These are phyloP conservation scores for Agriotes lineatus DNA, from an alignment of 2,888 invertebrate genomes.

Conservation along the genomic window DNA sequence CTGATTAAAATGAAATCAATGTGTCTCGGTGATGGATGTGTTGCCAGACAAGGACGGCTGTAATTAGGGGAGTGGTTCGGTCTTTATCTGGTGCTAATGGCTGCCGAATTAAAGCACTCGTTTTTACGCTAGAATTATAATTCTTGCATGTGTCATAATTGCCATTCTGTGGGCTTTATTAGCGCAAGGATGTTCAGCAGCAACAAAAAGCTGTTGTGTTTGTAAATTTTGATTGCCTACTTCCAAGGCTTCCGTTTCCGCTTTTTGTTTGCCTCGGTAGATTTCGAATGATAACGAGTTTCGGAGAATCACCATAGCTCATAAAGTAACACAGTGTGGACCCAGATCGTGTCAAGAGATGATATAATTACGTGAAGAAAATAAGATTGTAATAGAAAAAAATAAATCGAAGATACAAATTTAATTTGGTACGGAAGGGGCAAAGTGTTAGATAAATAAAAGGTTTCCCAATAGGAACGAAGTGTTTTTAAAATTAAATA, in stretches of 20 bases:
- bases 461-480: too few species aligned
- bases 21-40: conserved; percentile 56
- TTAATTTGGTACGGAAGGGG: too few species aligned
- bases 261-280: conserved; percentile 20
- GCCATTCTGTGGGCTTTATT: conserved; percentile 21
- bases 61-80: conserved; percentile 25
- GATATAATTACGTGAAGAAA: too few species aligned
- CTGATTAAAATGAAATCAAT: conserved; percentile 59
- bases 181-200: conserved; percentile 2
- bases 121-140: conserved; percentile 41
- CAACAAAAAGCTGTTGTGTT: background rate
- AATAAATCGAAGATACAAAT: too few species aligned
- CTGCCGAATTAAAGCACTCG: conserved; percentile 49
- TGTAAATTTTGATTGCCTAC: conserved; percentile 12
- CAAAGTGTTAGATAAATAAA: too few species aligned
- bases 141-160: conserved; percentile 30
- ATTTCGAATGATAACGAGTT: too few species aligned
- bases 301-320: too few species aligned
- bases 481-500: too few species aligned
- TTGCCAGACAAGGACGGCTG: conserved; percentile 30
- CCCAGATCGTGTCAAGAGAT: too few species aligned
- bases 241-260: conserved; percentile 12
- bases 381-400: too few species aligned
- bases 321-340: too few species aligned
- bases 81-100: conserved; percentile 44